Evolutionary conservation across 2,888 invertebrate species (phyloP).

Genomic region (Eilema sororculum): DNA sequence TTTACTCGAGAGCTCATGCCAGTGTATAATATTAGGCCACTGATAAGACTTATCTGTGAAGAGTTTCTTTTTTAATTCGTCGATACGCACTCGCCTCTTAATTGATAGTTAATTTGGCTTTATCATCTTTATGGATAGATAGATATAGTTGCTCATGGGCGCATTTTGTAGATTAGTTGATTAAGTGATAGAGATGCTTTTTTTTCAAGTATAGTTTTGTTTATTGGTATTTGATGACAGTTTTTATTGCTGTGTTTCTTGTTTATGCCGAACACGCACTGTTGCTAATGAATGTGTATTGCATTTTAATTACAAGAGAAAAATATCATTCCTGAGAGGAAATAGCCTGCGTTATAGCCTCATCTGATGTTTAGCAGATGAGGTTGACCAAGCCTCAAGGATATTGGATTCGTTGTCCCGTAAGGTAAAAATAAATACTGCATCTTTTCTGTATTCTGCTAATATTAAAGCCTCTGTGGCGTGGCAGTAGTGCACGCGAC

Average conservation of each 20-base stretch:
- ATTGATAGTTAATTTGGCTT: slow-evolving; percentile 48
- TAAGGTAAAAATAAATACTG: too few relatives aligned
- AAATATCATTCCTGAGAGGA: too few relatives aligned
- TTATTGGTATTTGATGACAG: slow-evolving; percentile 1
- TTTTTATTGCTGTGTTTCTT: not conserved
- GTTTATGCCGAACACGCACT: not conserved
- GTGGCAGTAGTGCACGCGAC: too few relatives aligned
- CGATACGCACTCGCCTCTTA: slow-evolving; percentile 29
- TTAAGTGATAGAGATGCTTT: not conserved
- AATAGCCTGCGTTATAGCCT: too few relatives aligned
- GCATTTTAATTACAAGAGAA: not conserved
- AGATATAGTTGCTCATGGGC: slow-evolving; percentile 19
- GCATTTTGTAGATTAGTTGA: slow-evolving; percentile 16
- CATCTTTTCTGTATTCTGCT: too few relatives aligned
- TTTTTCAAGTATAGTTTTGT: not conserved
- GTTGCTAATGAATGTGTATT: not conserved
- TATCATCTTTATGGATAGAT: slow-evolving; percentile 31
- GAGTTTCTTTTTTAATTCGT: slow-evolving; percentile 41
- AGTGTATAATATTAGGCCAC: slow-evolving; percentile 12
- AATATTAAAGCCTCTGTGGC: too few relatives aligned
- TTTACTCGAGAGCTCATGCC: not conserved
- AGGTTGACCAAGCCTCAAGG: too few relatives aligned
- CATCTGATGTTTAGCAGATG: too few relatives aligned
- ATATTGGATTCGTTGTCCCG: too few relatives aligned
- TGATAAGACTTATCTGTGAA: slow-evolving; percentile 41